Percentiles rank a stretch among this genome's conserved stretches.
Evolutionary conservation across 2,797 vertebrate species (phyloP).

Genomic region (Halcyon leucocephala): DNA sequence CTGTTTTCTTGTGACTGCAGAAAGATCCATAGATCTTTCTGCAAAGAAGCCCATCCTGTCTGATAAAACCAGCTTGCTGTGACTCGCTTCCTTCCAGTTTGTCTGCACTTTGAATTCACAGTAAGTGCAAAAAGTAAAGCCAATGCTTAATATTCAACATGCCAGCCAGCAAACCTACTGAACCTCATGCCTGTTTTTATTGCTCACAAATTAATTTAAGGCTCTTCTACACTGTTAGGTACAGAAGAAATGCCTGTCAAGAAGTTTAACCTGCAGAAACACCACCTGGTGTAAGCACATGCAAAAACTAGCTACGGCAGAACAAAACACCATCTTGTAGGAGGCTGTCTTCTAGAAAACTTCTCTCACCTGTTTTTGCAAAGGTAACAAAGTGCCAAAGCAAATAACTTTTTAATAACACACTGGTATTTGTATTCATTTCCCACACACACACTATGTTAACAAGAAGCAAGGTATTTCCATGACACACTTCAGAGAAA

Average conservation of each 20-base stretch:
- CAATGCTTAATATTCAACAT: neutral
- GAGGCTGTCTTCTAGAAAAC: neutral
- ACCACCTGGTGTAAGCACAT: neutral
- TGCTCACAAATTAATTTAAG: neutral
- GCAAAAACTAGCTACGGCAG: neutral
- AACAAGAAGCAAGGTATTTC: slow-evolving; percentile 25
- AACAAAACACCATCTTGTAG: neutral
- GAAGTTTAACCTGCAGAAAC: neutral
- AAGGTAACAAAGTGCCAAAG: neutral
- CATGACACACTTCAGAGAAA: slow-evolving; percentile 9
- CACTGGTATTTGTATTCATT: neutral
- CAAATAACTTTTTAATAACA: neutral
- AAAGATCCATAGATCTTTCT: neutral
- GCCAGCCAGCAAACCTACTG: neutral
- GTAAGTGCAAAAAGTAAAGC: neutral
- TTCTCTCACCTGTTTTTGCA: neutral
- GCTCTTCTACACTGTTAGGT: neutral
- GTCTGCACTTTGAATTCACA: neutral
- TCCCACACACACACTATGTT: neutral
- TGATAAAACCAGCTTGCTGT: neutral
- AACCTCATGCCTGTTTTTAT: neutral
- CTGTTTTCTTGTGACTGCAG: neutral
- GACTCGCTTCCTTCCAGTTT: neutral
- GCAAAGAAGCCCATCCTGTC: neutral
- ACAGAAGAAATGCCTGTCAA: neutral